Evolutionary conservation across 2,797 vertebrate genomes (phyloP), one percentile per base, ranked within the genome.

Genomic region (Tokudaia tokunoshimensis): DNA sequence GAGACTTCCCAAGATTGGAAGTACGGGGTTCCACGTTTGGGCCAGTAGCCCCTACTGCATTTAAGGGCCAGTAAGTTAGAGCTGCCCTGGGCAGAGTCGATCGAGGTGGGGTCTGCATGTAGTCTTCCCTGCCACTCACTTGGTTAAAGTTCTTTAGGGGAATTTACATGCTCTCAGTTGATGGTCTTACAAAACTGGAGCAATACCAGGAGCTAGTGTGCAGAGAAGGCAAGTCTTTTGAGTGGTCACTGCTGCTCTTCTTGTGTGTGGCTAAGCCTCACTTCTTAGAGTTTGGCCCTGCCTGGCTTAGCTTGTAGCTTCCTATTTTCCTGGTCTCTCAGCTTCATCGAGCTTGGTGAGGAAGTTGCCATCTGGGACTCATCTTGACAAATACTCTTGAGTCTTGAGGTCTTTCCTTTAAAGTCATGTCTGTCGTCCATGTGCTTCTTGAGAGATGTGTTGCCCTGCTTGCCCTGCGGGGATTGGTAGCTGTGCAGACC

Each of bases 101-200:
- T 44, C 81, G 81, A 95, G 94, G 94, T 95, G 89, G 96, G 93
- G 93, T 92, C 92, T 96, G 67, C 72, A 24, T 89, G 47, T 94
- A 89, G 94, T 96, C 97, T 94, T 93, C 94, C 89, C 67, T 86
- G 72, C 61, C 79, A 9, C 44, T 50, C 31, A 72, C 10, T 78
- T 78, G 61, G 79, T 94, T 89, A 88, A 8, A 63, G 65, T 52
- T 91, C 94, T 55, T 95, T 17, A 74, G 37, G 47, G 47, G 74
- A 84, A 94, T 52, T 20, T 1, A 7, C 50, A 34, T 87, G 9
- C 37, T 81, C 50, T 94, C 24, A 74, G 63, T 61, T 0, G 8
- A 24, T 24, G 90, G 44, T 78, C 70, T n/a, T 94, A 17, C 63
- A 78, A 7, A 92, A 34, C 63, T 79, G 59, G 15, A 61, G 59